Evolutionary conservation across 2,888 invertebrate genomes (phyloP).

Genomic region (Tetropium fuscum): DNA sequence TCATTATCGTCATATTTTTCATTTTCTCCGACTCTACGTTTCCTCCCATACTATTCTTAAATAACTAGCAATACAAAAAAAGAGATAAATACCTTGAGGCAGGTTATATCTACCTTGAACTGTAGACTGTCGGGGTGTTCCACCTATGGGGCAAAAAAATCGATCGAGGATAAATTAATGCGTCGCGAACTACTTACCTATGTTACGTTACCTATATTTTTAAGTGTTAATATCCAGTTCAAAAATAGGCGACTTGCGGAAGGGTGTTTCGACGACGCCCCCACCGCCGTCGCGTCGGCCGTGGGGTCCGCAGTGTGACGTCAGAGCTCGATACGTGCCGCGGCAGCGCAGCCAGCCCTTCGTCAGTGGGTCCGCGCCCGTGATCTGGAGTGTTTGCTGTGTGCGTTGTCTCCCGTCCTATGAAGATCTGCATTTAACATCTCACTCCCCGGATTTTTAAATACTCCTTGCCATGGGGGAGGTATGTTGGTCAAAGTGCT

Average conservation of each 20-base stretch:
- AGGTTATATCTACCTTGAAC: too few species aligned
- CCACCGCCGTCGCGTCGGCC: conserved; percentile 32
- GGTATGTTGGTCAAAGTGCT: conserved; percentile 55
- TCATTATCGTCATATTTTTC: too few species aligned
- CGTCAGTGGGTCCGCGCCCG: conserved; percentile 54
- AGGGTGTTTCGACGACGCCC: conserved; percentile 32
- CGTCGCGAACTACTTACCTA: not conserved
- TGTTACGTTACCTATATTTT: conserved; percentile 11
- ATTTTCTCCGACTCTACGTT: too few species aligned
- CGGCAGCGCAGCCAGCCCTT: conserved; percentile 63
- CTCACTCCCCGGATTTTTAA: conserved; percentile 51
- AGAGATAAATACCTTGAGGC: too few species aligned
- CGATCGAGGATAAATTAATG: not conserved
- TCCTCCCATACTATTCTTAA: too few species aligned
- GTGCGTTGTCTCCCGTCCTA: conserved; percentile 66
- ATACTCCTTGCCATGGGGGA: conserved; percentile 60
- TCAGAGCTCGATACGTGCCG: conserved; percentile 68
- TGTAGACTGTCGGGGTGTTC: too few species aligned
- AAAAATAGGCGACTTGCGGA: conserved; percentile 40
- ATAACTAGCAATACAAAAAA: too few species aligned
- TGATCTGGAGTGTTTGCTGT: conserved; percentile 68
- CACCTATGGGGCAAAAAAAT: too few species aligned
- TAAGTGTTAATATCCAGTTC: conserved; percentile 5
- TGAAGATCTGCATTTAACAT: conserved; percentile 61
- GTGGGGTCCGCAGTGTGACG: conserved; percentile 74